Conservation (phyloP, 2,888 invertebrate species). For the Microctonus hyperodae region DNA sequence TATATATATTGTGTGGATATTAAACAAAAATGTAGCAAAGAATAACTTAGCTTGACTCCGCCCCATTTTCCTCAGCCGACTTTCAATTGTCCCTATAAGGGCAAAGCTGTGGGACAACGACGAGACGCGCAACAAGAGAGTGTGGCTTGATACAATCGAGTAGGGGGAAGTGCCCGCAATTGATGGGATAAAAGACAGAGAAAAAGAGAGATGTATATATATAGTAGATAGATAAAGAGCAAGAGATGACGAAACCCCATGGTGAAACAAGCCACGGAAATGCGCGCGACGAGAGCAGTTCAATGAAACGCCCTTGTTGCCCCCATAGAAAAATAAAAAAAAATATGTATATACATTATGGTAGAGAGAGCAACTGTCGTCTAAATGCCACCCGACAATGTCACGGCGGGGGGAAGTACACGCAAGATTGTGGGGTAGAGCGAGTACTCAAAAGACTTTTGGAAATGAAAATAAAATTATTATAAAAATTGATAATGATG, state of each 20-base stretch:
- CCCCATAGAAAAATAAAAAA: constrained; percentile 43
- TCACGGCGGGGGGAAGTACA: constrained; percentile 10
- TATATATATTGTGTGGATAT: too few species aligned
- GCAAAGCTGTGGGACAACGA: not conserved
- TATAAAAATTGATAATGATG: not conserved
- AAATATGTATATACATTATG: constrained; percentile 35
- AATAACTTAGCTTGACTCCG: not conserved
- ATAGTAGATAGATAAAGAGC: too few species aligned
- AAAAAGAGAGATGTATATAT: constrained; percentile 19
- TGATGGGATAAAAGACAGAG: constrained; percentile 37
- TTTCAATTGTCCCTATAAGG: constrained; percentile 54
- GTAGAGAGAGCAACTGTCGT: constrained; percentile 50
- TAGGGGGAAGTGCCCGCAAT: constrained; percentile 23
- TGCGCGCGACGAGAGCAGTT: constrained; percentile 30
- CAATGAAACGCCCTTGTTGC: constrained; percentile 47
- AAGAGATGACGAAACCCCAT: constrained; percentile 32
- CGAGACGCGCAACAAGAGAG: constrained; percentile 47
- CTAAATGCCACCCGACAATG: constrained; percentile 47
- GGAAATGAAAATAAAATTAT: not conserved
- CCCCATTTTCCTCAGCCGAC: constrained; percentile 21
- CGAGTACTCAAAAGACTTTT: not conserved
- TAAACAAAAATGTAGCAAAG: not conserved
- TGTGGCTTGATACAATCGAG: constrained; percentile 41
- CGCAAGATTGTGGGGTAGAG: not conserved
- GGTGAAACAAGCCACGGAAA: constrained; percentile 34